These are phyloP conservation scores for Hypanus sabinus DNA, from an alignment of 2,113 vertebrate species.

Conservation along the genomic window DNA sequence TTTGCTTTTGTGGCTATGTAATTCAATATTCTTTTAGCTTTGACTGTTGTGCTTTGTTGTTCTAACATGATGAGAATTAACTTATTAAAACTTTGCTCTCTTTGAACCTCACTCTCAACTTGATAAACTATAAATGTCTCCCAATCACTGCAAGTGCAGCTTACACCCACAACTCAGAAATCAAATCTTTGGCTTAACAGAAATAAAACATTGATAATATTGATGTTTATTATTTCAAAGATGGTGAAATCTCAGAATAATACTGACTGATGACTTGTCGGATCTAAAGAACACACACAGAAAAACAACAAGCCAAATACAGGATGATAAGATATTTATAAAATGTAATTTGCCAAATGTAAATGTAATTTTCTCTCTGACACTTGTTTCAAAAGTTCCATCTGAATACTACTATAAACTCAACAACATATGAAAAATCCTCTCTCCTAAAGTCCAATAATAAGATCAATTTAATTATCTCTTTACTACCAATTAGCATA, in stretches of 20 bases:
- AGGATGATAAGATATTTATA: background rate
- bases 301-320: background rate
- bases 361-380: background rate
- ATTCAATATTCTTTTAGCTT: too few relatives aligned
- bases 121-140: background rate
- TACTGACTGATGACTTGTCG: background rate
- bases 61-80: too few relatives aligned
- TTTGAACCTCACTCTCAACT: too few relatives aligned
- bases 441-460: background rate
- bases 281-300: background rate
- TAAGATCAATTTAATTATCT: background rate
- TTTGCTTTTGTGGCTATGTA: too few relatives aligned
- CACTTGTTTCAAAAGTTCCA: background rate
- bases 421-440: background rate
- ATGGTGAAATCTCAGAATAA: background rate
- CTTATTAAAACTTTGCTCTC: too few relatives aligned
- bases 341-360: conserved; percentile 19
- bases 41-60: too few relatives aligned
- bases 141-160: background rate
- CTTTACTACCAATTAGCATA: too few relatives aligned
- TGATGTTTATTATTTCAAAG: background rate
- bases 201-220: background rate
- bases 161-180: background rate
- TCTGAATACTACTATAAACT: background rate
- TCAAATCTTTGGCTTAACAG: background rate